Evolutionary conservation across 2,888 invertebrate species (phyloP), one percentile per base, ranked within the genome.

Genomic region (Sturmia bella): DNA sequence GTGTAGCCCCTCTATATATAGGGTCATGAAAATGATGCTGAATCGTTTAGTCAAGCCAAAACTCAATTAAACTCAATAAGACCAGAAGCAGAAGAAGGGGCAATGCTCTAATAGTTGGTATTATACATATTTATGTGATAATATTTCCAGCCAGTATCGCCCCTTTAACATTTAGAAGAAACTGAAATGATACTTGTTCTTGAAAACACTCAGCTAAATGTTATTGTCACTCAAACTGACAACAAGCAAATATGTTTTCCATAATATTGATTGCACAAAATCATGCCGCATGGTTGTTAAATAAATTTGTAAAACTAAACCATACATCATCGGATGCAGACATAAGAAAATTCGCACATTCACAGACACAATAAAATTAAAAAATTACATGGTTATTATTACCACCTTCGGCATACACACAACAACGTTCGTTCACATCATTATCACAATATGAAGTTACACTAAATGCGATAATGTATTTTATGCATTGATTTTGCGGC

Each of bases 251-350:
- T 15, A 27, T 45, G 15, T 11, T 45, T 15, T 27, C 24, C 27
- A 4, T 17, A 73, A 54, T 43, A 43, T 11, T 63, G 73, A 63
- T 43, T 73, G 59, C 57, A 59, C 50, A 70, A 57, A 61, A 80
- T 27, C 66, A 75, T 72, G 70, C 59, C 54, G 66, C 45, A 66
- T 72, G 70, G 50, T 72, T 80, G 75, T 75, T 75, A 12, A 79
- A 70, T 59, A 80, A 75, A 66, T 72, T 68, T 68, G 56, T 70
- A 37, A 41, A 68, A 73, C 68, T 75, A 59, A 68, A 75, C 41
- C 52, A 43, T 68, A 59, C 59, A 59, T 59, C 68, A 75, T 59
- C 61, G 63, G 50, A 15, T n/a, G 21, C n/a, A 50, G 43, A 9
- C 21, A 21, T n/a, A 5, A 2, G 2, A 13, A 17, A 1, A 4